A percentile compares a stretch with the other conserved stretches of the same genome.
Conservation (phyloP, 2,113 vertebrate species). For the crab-eating macaque (Macaca fascicularis) region T2T-MFA8v1.1 NC_088387.1:67996001-67996500, state of each 20-base stretch:
- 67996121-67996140: neutral
- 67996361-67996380: too few relatives aligned
- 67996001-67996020: neutral
- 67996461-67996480: too few relatives aligned
- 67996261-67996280: neutral
- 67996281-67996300: neutral
- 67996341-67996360: too few relatives aligned
- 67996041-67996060: slow-evolving; percentile 1
- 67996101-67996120: slow-evolving; percentile 3
- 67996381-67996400: too few relatives aligned
- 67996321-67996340: too few relatives aligned
- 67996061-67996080: neutral
- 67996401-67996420: too few relatives aligned
- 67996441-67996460: too few relatives aligned
- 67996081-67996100: neutral
- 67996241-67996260: neutral
- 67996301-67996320: too few relatives aligned
- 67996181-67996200: neutral
- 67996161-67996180: neutral
- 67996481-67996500: too few relatives aligned
- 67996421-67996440: too few relatives aligned
- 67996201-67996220: neutral
- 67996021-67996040: neutral
- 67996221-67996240: neutral
- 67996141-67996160: neutral